Base-by-base conservation (phyloP, 1,140 invertebrate genomes). In the Caenorhabditis inopinata region DNA sequence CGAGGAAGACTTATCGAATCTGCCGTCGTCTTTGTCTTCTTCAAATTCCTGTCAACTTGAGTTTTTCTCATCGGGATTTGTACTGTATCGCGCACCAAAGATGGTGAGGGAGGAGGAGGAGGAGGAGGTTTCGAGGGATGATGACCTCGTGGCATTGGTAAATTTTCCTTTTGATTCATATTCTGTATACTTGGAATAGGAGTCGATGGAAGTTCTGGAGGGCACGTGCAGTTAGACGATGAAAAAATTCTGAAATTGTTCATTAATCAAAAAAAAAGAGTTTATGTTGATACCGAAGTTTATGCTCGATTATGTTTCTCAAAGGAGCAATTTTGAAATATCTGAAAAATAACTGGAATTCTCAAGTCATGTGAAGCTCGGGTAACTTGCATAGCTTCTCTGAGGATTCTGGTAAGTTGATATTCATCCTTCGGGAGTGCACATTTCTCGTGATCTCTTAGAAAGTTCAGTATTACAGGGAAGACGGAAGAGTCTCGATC, bases 351-450 rank as follows among this genome's bases (percentile, higher is more conserved):
- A n/a, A n/a, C n/a, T n/a, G n/a, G n/a, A 16, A 35, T 76, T 9
- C 12, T 21, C 11, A 29, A 0, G 16, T 12, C 5, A 16, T 77
- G 74, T n/a, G 23, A 51, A 51, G n/a, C 38, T 75, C 58, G 11
- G 25, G 14, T 23, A 79, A 83, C 32, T 47, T 21, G 21, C 74
- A 48, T 38, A 9, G 82, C 83, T 68, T 83, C 83, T 11, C 84
- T 77, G 1, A 75, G 48, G 14, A 83, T 80, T 58, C 78, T 83
- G 27, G 25, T 46, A 16, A 83, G 75, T 14, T 51, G 45, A 27
- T 83, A 83, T n/a, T 83, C 77, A 46, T 83, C 81, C 45, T 62
- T 45, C 9, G 83, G 83, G 7, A 83, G 78, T 0, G 83, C 78
- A 80, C 47, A 78, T n/a, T 47, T 47, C 21, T 62, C 38, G 12